A percentile compares a stretch with the other conserved stretches of the same genome.
These are phyloP conservation scores for Amniataba percoides DNA, from an alignment of 2,797 vertebrate genomes.

Conservation along the genomic window DNA sequence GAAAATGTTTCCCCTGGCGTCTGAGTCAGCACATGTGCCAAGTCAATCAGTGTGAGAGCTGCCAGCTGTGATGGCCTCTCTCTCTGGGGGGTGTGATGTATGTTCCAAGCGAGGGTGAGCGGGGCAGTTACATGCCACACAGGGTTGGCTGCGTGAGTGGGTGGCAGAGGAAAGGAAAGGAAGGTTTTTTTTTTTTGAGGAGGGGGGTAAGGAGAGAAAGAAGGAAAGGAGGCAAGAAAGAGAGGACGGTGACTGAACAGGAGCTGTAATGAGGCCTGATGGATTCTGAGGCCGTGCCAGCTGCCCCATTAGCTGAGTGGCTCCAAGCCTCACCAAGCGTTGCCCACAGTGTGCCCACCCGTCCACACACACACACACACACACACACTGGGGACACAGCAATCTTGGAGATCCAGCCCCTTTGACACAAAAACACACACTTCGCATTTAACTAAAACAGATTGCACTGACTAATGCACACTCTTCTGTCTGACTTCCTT, in stretches of 20 bases:
- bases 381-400: slow-evolving; percentile 16
- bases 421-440: slow-evolving; percentile 36
- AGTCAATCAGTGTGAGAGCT: slow-evolving; percentile 86
- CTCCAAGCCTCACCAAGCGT: slow-evolving; percentile 59
- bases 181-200: slow-evolving; percentile 3
- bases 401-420: slow-evolving; percentile 43
- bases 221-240: slow-evolving; percentile 36
- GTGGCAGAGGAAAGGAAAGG: slow-evolving; percentile 51
- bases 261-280: slow-evolving; percentile 80
- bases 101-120: slow-evolving; percentile 64
- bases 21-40: slow-evolving; percentile 79
- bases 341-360: slow-evolving; percentile 69
- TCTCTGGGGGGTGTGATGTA: slow-evolving; percentile 78
- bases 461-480: slow-evolving; percentile 57
- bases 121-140: slow-evolving; percentile 68
- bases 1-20: slow-evolving; percentile 79
- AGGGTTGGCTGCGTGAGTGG: slow-evolving; percentile 48
- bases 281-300: slow-evolving; percentile 84
- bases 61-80: slow-evolving; percentile 78
- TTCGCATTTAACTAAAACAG: slow-evolving; percentile 58
- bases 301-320: slow-evolving; percentile 86
- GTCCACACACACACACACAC: slow-evolving; percentile 44
- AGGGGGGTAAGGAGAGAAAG: slow-evolving; percentile 33
- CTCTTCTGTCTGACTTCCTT: slow-evolving; percentile 52
- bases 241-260: slow-evolving; percentile 60